phyloP scores from a whole-genome alignment of 2,888 invertebrate genomes.

The Crocallis elinguaria region DNA sequence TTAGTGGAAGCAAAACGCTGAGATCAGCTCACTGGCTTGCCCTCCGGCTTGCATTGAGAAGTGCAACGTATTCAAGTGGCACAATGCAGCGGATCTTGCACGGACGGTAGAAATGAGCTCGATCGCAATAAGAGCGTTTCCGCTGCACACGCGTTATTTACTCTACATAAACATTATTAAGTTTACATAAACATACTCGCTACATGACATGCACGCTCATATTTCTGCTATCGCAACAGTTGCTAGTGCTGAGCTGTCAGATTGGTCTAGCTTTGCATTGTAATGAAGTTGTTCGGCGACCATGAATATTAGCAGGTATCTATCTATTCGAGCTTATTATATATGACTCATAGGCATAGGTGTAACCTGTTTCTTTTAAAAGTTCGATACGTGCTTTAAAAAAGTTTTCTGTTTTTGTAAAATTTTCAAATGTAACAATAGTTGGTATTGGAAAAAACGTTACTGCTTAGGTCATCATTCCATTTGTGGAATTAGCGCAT shows the following conservation, averaged over 20 bases:
- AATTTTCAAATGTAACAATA: neutral
- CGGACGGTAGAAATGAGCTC: conserved; percentile 48
- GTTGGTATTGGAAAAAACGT: neutral
- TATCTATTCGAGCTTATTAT: neutral
- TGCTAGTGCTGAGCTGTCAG: conserved; percentile 14
- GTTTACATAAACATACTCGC: conserved; percentile 39
- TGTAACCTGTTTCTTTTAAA: neutral
- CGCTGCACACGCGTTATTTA: conserved; percentile 51
- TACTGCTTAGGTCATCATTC: neutral
- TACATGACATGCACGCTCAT: conserved; percentile 16
- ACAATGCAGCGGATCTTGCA: conserved; percentile 75
- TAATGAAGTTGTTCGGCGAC: conserved; percentile 19
- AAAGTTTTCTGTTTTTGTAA: neutral
- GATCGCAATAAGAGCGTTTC: conserved; percentile 67
- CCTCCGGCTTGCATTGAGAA: conserved; percentile 4
- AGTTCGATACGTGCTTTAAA: neutral
- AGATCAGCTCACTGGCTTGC: conserved; percentile 4
- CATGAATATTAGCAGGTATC: neutral
- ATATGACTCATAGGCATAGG: conserved; percentile 26
- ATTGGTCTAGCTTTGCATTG: conserved; percentile 20
- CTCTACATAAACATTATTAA: conserved; percentile 17
- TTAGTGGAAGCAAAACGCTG: conserved; percentile 12
- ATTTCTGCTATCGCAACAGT: conserved; percentile 22
- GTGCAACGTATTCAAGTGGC: conserved; percentile 49
- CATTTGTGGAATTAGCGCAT: neutral